Base-by-base conservation (phyloP, 2,113 vertebrate genomes). In the Acrocephalus arundinaceus region DNA sequence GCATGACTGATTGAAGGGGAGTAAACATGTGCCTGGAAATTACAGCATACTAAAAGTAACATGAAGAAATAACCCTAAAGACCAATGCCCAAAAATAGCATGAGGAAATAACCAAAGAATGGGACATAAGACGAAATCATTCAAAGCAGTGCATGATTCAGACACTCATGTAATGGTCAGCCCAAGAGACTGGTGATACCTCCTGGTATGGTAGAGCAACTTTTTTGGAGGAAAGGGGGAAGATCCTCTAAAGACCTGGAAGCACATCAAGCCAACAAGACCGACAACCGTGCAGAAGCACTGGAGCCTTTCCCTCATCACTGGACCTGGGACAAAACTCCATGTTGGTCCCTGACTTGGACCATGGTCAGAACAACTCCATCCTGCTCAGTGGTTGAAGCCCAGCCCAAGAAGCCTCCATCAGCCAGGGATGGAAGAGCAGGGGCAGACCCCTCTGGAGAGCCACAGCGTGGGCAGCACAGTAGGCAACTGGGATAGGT, bases 381-480 rank as follows among this genome's bases (percentile, higher is more conserved):
- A 45, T 16, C 17, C 41, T 18, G 10, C 48, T 17, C 35, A 25
- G 49, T 24, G 20, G 63, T 1, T 1, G 0, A 46, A 66, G 30
- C 9, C 21, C 67, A 84, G 20, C 59, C 43, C 18, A 27, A 24
- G 27, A 0, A 52, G 43, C 4, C 10, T 63, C n/a, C 31, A 23
- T n/a, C 54, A 49, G 67, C 8, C 65, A 55, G 41, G n/a, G 16
- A 85, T 12, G 27, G 30, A 55, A 23, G 33, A 75, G 35, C 51
- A 85, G 20, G 22, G 13, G 30, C 21, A 65, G 49, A 79, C 3
- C 19, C 22, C 11, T 35, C 52, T 22, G 33, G n/a, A 45, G 0
- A 59, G 46, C 35, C 33, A 49, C 6, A 0, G n/a, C 0, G 0
- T 4, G 22, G 31, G 39, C 61, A 87, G 61, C 70, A 74, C 30